Conservation (phyloP, 2,113 vertebrate genomes). For the Gnathonemus echidnorhynchus region DNA sequence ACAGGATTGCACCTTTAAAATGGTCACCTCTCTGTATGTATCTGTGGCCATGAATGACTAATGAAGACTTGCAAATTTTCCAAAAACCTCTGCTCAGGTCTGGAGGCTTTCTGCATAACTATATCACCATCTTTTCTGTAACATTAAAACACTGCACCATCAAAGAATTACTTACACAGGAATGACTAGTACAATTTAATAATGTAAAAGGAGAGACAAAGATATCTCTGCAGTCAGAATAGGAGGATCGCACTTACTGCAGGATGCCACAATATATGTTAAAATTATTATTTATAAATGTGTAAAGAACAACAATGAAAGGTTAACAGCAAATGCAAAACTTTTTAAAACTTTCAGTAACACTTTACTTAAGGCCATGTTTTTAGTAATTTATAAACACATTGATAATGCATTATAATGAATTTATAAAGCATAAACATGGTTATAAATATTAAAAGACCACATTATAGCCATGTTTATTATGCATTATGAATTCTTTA, state of each 20-base stretch:
- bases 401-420: not conserved
- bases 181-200: not conserved
- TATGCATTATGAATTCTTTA: not conserved
- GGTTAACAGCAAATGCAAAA: not conserved
- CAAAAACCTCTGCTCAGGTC: not conserved
- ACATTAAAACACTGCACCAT: not conserved
- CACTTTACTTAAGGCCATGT: not conserved
- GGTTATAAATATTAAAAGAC: not conserved
- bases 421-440: not conserved
- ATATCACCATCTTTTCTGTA: not conserved
- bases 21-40: not conserved
- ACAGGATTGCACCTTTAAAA: not conserved
- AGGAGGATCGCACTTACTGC: not conserved
- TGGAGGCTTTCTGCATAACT: not conserved
- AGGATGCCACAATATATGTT: not conserved
- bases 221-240: not conserved
- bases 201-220: not conserved
- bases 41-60: not conserved
- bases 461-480: not conserved
- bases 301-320: not conserved
- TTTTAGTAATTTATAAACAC: not conserved
- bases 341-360: not conserved
- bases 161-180: not conserved
- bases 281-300: constrained; percentile 3
- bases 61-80: not conserved